Percentiles rank a stretch among this genome's conserved stretches.
Evolutionary conservation across 1,140 invertebrate genomes (phyloP).

Genomic region (Panagrolaimus sp.): DNA sequence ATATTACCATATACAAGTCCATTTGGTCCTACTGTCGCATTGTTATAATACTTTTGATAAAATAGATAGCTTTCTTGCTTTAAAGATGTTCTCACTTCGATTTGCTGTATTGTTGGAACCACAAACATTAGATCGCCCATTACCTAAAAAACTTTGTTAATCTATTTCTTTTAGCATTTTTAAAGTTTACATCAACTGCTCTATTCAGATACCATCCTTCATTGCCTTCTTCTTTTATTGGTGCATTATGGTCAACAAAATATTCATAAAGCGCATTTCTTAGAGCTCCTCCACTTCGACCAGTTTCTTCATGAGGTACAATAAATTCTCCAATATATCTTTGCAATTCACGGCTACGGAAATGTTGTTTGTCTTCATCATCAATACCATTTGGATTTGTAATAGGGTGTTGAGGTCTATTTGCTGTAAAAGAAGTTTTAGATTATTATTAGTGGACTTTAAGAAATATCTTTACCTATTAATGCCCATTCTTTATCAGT

Average conservation of each 20-base stretch:
- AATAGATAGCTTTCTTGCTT: constrained; percentile 4
- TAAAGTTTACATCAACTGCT: constrained; percentile 14
- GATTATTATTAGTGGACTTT: too few species aligned
- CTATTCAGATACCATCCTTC: constrained; percentile 14
- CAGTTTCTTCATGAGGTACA: background rate
- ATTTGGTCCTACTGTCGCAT: background rate
- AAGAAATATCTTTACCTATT: too few species aligned
- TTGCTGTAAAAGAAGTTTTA: too few species aligned
- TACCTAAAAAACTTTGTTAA: constrained; percentile 13
- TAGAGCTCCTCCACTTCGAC: background rate
- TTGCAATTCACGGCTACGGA: too few species aligned
- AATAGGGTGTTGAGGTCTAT: too few species aligned
- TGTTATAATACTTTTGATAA: background rate
- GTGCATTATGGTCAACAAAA: constrained; percentile 2
- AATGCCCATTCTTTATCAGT: too few species aligned
- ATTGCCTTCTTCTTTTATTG: background rate
- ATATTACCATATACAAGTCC: background rate
- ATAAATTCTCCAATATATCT: too few species aligned
- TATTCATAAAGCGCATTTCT: constrained; percentile 17
- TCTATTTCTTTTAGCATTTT: background rate
- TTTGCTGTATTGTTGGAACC: constrained; percentile 18
- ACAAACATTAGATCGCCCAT: constrained; percentile 28
- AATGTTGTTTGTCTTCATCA: too few species aligned
- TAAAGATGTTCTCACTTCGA: constrained; percentile 2
- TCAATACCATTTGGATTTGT: too few species aligned